phyloP scores from a whole-genome alignment of 2,113 vertebrate genomes.

The Calonectris borealis region DNA sequence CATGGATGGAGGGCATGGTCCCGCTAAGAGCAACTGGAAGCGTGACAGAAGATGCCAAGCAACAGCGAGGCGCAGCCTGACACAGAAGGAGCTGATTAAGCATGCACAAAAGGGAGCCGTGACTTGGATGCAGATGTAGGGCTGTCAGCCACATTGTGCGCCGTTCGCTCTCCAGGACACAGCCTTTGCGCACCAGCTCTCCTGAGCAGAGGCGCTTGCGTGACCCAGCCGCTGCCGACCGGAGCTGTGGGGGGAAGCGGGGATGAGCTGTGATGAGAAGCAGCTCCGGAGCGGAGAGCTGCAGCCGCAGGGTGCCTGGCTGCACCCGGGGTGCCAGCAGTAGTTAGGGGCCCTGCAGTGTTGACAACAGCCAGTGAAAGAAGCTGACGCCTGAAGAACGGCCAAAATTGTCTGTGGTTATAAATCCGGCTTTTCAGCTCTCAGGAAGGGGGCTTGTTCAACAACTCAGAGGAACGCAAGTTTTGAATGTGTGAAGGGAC shows the following conservation, averaged over 20 bases:
- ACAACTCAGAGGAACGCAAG: background rate
- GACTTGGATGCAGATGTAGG: conserved; percentile 19
- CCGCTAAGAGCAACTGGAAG: background rate
- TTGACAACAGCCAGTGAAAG: background rate
- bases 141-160: background rate
- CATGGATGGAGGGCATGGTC: background rate
- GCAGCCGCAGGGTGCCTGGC: background rate
- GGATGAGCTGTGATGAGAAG: conserved; percentile 6
- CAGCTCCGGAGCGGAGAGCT: background rate
- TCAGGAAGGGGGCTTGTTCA: background rate
- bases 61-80: accelerated
- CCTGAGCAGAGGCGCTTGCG: background rate
- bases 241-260: background rate
- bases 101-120: background rate
- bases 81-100: conserved; percentile 30
- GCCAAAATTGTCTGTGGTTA: background rate
- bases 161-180: background rate
- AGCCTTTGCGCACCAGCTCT: background rate
- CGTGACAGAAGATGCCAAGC: background rate
- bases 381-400: background rate
- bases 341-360: background rate
- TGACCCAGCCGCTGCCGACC: accelerated
- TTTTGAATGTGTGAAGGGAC: background rate
- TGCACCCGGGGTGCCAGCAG: background rate
- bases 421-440: background rate